Conservation (phyloP, 2,888 invertebrate species). For the Phortica magna region DNA sequence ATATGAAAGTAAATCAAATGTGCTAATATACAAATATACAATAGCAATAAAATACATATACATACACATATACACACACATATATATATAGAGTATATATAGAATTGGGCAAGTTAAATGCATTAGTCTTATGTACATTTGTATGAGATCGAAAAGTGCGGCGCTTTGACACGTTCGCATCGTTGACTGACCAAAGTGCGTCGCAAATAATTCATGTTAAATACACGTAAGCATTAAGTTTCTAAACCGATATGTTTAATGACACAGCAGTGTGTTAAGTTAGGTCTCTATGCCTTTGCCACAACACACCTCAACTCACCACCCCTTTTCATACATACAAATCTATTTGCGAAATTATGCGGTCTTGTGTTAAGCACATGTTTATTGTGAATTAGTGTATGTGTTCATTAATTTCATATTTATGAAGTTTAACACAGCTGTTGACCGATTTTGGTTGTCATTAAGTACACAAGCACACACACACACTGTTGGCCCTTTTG, state of each 20-base stretch:
- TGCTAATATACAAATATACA: too few species aligned
- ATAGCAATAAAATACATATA: neutral
- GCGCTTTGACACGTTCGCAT: neutral
- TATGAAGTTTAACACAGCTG: constrained; percentile 21
- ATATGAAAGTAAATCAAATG: too few species aligned
- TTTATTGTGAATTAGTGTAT: neutral
- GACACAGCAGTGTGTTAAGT: neutral
- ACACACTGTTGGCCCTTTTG: neutral
- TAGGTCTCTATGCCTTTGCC: neutral
- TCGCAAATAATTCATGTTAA: constrained; percentile 28
- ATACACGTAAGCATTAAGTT: constrained; percentile 16
- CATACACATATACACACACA: constrained; percentile 38
- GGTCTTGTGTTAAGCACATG: neutral
- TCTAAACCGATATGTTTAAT: neutral
- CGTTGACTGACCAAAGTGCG: constrained; percentile 16
- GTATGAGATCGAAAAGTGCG: neutral
- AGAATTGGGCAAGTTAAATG: constrained; percentile 22
- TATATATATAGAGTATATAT: neutral
- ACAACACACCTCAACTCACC: neutral
- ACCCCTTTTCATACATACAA: neutral
- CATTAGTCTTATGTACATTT: too few species aligned
- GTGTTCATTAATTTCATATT: constrained; percentile 20
- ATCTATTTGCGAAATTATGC: neutral
- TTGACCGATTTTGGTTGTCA: constrained; percentile 12
- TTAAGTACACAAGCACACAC: neutral